Base-by-base conservation (phyloP, 2,113 vertebrate species). In the Brachypteracias leptosomus region DNA sequence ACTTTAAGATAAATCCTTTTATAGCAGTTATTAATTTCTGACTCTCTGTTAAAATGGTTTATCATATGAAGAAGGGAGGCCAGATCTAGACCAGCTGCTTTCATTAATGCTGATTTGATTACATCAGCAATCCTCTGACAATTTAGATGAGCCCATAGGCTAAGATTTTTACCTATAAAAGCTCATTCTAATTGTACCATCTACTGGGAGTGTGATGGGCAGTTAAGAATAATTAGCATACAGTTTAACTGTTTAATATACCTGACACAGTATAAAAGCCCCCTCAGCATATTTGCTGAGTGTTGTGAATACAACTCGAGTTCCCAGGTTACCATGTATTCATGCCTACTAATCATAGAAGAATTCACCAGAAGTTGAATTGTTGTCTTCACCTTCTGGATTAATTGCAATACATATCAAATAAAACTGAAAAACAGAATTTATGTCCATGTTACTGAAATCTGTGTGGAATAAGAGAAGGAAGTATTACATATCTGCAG, bases 81-180 rank as follows among this genome's bases (percentile, higher is more conserved):
- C 36, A 57, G 15, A 75, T 74, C 52, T 51, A 49, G 35, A 75
- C 70, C 71, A 38, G 22, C 35, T 89, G 57, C 42, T 95, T 91
- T 91, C 10, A 29, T 67, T 89, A 75, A 55, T 75, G 38, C 49
- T 82, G 19, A 24, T 88, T 77, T 80, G 55, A 72, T 89, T 72
- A 36, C 24, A 38, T 51, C n/a, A 46, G 35, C 9, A 5, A 36
- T 73, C 26, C 15, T 87, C 33, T 57, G 31, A 28, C 40, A 91
- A 28, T 77, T 87, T 29, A 59, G 61, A 33, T 89, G 61, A 92
- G 31, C 51, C 59, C 26, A 5, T 25, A 82, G 88, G 78, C 71
- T 55, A 93, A 93, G 58, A 62, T 81, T 78, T 96, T 96, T 93
- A 86, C 61, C 42, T 95, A 49, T 29, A 93, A 88, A 52, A 93